Conservation (phyloP, 2,113 vertebrate species). For the Pseudorasbora parva region DNA sequence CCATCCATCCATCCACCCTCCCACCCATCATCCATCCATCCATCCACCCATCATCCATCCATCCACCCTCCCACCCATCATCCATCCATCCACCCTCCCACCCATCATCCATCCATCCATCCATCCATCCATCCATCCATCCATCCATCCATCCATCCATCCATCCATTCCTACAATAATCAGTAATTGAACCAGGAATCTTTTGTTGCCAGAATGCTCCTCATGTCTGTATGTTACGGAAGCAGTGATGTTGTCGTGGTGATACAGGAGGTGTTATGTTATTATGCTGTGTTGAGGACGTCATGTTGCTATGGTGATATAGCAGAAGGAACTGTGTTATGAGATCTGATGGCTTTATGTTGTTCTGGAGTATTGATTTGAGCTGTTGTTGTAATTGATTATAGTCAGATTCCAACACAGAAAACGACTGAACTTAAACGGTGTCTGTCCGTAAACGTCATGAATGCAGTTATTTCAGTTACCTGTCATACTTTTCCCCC, state of each 20-base stretch:
- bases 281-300: constrained; percentile 22
- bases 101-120: too few relatives aligned
- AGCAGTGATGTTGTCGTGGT: constrained; percentile 8
- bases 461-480: neutral
- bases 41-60: too few relatives aligned
- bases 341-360: neutral
- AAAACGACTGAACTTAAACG: neutral
- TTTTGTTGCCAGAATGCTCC: neutral
- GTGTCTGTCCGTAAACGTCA: too few relatives aligned
- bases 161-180: neutral
- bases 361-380: neutral
- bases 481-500: neutral
- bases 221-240: constrained; percentile 5
- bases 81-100: too few relatives aligned
- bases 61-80: too few relatives aligned
- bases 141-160: neutral
- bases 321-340: constrained; percentile 6
- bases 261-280: constrained; percentile 22
- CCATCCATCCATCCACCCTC: too few relatives aligned
- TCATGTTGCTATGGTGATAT: constrained; percentile 21
- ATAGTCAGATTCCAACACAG: neutral
- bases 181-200: neutral
- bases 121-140: too few relatives aligned
- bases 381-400: neutral
- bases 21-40: neutral